Conservation (phyloP, 2,797 vertebrate species). For the Clamator glandarius region DNA sequence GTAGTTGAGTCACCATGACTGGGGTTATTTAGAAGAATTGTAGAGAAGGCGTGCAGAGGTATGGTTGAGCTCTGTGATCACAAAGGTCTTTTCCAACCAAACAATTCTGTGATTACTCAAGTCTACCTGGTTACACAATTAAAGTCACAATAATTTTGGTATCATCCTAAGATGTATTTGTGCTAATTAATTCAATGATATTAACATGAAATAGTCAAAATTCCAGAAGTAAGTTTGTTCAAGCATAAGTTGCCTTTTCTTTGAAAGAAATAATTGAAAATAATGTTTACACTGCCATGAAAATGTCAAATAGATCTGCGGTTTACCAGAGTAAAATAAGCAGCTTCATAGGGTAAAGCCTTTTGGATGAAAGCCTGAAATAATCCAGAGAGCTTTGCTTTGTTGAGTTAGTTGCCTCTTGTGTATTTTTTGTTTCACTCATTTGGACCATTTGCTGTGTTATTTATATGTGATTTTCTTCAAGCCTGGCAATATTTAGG, state of each 20-base stretch:
- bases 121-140: not conserved
- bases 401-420: not conserved
- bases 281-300: not conserved
- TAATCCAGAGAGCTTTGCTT: not conserved
- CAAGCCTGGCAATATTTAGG: not conserved
- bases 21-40: too few relatives aligned
- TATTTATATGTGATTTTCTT: not conserved
- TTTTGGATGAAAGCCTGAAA: not conserved
- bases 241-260: not conserved
- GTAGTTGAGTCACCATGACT: too few relatives aligned
- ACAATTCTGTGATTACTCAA: not conserved
- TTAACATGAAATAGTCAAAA: not conserved
- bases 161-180: not conserved
- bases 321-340: not conserved
- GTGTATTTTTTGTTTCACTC: not conserved
- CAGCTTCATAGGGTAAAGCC: not conserved
- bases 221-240: not conserved
- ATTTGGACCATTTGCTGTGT: not conserved
- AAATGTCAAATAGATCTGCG: not conserved
- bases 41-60: too few relatives aligned
- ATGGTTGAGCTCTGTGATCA: too few relatives aligned
- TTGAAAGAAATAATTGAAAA: not conserved
- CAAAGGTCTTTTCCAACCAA: too few relatives aligned
- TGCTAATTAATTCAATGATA: not conserved
- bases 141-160: not conserved